phyloP scores from a whole-genome alignment of 2,797 vertebrate species.

The Chloroceryle amazona region DNA sequence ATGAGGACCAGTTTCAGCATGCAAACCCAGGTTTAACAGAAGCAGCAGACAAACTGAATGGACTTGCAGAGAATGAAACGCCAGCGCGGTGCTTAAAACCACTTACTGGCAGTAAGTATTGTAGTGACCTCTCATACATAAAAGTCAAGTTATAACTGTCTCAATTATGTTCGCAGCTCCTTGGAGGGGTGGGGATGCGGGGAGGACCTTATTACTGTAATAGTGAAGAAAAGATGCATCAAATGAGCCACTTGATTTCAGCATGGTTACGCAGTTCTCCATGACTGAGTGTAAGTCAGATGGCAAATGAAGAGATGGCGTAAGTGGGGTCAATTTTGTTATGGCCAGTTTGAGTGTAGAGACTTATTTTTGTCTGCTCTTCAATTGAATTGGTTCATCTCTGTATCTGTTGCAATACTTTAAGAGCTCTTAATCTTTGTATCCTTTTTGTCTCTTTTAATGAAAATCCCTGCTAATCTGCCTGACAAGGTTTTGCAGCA shows the following conservation, averaged over 20 bases:
- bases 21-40: neutral
- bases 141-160: neutral
- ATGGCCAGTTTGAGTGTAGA: neutral
- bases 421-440: conserved; percentile 28
- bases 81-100: conserved; percentile 12
- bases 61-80: conserved; percentile 29
- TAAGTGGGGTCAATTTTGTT: neutral
- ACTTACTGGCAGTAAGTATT: conserved; percentile 74
- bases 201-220: neutral
- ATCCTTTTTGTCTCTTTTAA: conserved; percentile 6
- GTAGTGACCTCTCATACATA: neutral
- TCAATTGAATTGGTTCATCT: conserved; percentile 4
- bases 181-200: neutral
- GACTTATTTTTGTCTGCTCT: neutral
- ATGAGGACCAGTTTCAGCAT: neutral
- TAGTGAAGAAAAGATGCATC: neutral
- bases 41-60: conserved; percentile 22
- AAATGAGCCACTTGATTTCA: neutral
- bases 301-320: neutral
- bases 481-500: neutral
- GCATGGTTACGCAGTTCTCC: neutral
- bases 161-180: neutral
- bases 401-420: neutral
- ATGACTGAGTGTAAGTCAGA: neutral
- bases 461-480: neutral